These are phyloP conservation scores for Parascotia fuliginaria DNA, from an alignment of 2,888 invertebrate genomes.

Conservation along the genomic window DNA sequence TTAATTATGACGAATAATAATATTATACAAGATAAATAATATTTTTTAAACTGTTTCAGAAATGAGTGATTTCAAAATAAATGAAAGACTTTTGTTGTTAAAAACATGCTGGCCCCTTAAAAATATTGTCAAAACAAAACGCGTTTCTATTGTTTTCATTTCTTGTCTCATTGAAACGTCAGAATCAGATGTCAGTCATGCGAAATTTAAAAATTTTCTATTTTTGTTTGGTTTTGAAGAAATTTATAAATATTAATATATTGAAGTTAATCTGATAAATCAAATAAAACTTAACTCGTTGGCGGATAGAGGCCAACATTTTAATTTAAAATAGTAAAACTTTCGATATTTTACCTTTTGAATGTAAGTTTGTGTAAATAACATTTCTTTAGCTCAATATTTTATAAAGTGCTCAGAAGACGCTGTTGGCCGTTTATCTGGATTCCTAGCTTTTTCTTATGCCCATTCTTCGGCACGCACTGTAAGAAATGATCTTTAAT, in stretches of 20 bases:
- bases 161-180: constrained; percentile 19
- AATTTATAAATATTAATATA: constrained; percentile 10
- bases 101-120: neutral
- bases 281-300: constrained; percentile 10
- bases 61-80: too few species aligned
- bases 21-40: too few species aligned
- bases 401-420: too few species aligned
- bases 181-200: constrained; percentile 45
- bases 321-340: neutral
- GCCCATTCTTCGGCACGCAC: too few species aligned
- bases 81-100: too few species aligned
- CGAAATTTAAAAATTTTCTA: constrained; percentile 34
- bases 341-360: neutral
- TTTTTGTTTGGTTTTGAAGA: constrained; percentile 19
- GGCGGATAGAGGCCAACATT: neutral
- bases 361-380: neutral
- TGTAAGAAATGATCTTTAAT: too few species aligned
- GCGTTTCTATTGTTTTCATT: too few species aligned
- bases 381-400: neutral
- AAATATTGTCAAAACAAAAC: neutral
- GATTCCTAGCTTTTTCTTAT: too few species aligned
- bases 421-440: too few species aligned
- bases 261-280: constrained; percentile 6
- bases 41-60: too few species aligned
- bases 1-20: too few species aligned